Conservation (phyloP, 2,888 invertebrate species). For the Isoperla grammatica region DNA sequence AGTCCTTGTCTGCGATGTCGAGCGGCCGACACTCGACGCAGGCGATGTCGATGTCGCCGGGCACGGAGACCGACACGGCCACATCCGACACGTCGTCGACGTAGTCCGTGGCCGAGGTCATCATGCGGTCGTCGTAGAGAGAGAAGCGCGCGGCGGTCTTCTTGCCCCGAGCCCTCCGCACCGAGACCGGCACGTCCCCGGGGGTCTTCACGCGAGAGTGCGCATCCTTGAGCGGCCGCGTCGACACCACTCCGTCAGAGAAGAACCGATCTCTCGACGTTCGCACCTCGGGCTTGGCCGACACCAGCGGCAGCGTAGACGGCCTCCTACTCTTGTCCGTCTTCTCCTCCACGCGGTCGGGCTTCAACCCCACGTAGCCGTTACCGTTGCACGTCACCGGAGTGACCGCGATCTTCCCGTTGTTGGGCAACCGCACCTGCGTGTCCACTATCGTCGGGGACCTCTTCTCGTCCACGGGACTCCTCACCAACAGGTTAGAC, state of each 20-base stretch:
- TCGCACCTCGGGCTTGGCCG: conserved; percentile 38
- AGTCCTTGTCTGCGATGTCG: not conserved
- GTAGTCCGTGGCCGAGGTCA: conserved; percentile 47
- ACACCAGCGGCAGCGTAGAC: conserved; percentile 45
- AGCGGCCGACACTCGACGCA: not conserved
- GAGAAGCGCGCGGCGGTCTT: conserved; percentile 63
- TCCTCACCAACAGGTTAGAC: conserved; percentile 27
- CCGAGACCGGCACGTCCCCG: conserved; percentile 73
- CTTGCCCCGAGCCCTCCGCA: conserved; percentile 60
- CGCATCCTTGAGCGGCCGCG: conserved; percentile 57
- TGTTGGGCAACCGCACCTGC: conserved; percentile 51
- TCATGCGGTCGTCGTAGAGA: conserved; percentile 83
- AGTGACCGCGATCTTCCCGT: conserved; percentile 39
- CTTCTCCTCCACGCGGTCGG: conserved; percentile 27
- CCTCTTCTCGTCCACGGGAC: conserved; percentile 9
- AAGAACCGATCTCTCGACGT: conserved; percentile 60
- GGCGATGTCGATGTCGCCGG: conserved; percentile 8
- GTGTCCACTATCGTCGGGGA: conserved; percentile 43
- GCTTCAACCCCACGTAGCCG: conserved; percentile 39
- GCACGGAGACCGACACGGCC: not conserved
- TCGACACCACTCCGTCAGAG: conserved; percentile 9
- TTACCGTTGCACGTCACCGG: conserved; percentile 48
- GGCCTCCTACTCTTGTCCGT: conserved; percentile 37
- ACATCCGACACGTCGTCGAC: not conserved
- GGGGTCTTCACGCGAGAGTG: conserved; percentile 75